Conservation (phyloP, 2,888 invertebrate genomes). For the Macrophya annulata region DNA sequence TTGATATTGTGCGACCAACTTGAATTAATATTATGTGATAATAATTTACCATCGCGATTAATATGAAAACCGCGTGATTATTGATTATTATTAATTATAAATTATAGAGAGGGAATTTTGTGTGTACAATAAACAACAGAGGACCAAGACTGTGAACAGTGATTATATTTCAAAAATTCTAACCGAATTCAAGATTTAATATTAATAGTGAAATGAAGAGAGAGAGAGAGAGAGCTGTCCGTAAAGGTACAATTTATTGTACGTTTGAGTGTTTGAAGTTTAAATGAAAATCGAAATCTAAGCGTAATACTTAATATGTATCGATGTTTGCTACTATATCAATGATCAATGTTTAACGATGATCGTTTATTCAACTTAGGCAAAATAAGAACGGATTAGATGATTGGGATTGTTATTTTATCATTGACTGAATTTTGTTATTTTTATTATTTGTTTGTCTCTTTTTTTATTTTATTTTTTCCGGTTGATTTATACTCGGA, state of each 20-base stretch:
- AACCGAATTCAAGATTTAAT: conserved; percentile 3
- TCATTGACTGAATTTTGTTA: neutral
- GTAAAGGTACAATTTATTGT: neutral
- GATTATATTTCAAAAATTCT: conserved; percentile 49
- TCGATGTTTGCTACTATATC: neutral
- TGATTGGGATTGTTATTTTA: neutral
- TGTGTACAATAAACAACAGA: conserved; percentile 33
- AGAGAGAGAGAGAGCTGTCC: neutral
- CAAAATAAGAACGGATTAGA: neutral
- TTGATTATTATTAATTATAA: neutral
- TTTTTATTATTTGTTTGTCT: neutral
- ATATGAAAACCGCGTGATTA: neutral
- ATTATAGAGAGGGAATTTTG: neutral
- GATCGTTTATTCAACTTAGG: neutral
- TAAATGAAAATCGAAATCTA: neutral
- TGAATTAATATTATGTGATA: neutral
- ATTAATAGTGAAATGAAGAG: neutral
- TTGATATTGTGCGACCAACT: neutral
- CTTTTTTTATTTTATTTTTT: neutral
- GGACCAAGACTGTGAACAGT: conserved; percentile 60
- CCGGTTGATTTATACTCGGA: neutral
- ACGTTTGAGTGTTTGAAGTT: neutral
- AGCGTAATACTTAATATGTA: neutral
- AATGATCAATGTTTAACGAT: neutral
- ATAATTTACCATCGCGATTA: neutral